Evolutionary conservation across 2,888 invertebrate genomes (phyloP), one percentile per base, ranked within the genome.

Genomic region (Physocephala rufipes): DNA sequence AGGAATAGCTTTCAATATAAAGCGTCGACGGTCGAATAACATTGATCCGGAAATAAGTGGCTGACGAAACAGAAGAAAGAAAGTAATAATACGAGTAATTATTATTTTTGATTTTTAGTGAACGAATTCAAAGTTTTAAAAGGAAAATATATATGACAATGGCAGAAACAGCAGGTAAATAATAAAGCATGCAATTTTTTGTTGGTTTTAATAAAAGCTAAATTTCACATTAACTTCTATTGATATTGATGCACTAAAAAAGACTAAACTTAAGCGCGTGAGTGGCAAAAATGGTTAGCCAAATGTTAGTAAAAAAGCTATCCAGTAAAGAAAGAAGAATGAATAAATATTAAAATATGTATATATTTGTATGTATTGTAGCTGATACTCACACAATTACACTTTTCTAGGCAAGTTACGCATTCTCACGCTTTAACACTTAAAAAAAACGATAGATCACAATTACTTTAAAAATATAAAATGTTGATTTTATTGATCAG

Each of bases 1-100:
- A 73, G 82, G 78, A 62, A 84, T 79, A 47, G 85, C 83, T 75
- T 83, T 84, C 16, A 86, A 75, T 69, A 85, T 84, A 74, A 82
- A 85, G 71, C 83, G 82, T 70, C 79, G 79, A 64, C 85, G 84
- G 76, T 85, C 82, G 64, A 74, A 72, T 47, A 77, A 28, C 53
- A 72, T 26, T 24, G 77, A 45, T 58, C 62, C 73, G 45, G 58
- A 26, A 13, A 59, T 19, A 7, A 53, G 26, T 65, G 67, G 30
- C 71, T 65, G 49, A 69, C 58, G 63, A 43, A 71, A 72, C 7
- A 70, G 67, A 51, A 67, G 19, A 64, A 51, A 70, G 58, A 58
- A 58, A 26, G 1, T 28, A 58, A 55, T 51, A 36, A n/a, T 15
- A n/a, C n/a, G n/a, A n/a, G n/a, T n/a, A n/a, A 9, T 36, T 36